Evolutionary conservation across 2,113 vertebrate species (phyloP).

Genomic region (Archilochus colubris): DNA sequence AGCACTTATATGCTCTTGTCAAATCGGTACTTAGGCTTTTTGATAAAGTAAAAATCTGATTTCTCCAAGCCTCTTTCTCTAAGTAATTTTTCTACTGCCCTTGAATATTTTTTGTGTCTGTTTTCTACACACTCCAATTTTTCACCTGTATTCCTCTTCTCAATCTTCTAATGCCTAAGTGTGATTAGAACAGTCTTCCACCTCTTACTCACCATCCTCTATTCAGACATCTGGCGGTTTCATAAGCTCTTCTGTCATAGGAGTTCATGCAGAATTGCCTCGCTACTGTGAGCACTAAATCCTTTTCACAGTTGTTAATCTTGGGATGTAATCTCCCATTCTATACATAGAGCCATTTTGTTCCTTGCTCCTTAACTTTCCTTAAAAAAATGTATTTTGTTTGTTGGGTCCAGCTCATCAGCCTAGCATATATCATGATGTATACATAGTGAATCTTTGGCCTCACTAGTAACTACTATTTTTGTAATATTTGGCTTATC

Average conservation of each 20-base stretch:
- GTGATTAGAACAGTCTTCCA: conserved; percentile 25
- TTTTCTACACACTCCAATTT: background rate
- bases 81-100: background rate
- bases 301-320: background rate
- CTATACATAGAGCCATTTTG: background rate
- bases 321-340: background rate
- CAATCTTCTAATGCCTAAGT: background rate
- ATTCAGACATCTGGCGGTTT: background rate
- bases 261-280: background rate
- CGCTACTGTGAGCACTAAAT: background rate
- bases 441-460: background rate
- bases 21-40: background rate
- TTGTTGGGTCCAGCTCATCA: background rate
- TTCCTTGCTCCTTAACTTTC: background rate
- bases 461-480: background rate
- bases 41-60: background rate
- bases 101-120: conserved; percentile 5
- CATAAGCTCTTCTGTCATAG: background rate
- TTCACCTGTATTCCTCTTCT: conserved; percentile 2
- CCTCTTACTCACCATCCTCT: background rate
- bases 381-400: background rate
- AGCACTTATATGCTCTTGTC: background rate
- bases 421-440: background rate
- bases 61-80: background rate
- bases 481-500: background rate